Conservation (phyloP, 2,797 vertebrate species). For the Chaetophractus vellerosus region DNA sequence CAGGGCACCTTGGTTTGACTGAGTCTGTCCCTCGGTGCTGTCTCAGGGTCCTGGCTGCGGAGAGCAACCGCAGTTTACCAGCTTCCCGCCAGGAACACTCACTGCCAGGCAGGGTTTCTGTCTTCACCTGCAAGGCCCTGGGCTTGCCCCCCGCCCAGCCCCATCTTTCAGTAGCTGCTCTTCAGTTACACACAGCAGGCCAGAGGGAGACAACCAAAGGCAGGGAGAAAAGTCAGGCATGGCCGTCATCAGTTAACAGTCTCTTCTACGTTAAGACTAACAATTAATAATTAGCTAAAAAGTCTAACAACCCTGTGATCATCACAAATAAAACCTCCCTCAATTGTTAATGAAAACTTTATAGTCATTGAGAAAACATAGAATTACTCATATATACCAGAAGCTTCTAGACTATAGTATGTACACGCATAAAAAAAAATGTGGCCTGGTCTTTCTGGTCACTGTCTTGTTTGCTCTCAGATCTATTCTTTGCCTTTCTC, state of each 20-base stretch:
- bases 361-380: constrained; percentile 8
- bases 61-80: neutral
- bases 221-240: neutral
- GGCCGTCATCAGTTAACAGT: neutral
- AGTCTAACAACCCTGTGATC: neutral
- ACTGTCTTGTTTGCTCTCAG: neutral
- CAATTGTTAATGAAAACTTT: constrained; percentile 5
- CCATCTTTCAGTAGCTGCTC: neutral
- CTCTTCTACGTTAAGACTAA: neutral
- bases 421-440: neutral
- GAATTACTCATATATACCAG: neutral
- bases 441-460: neutral
- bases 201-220: neutral
- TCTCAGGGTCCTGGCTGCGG: neutral
- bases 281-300: constrained; percentile 24
- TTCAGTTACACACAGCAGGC: neutral
- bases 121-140: neutral
- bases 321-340: constrained; percentile 36
- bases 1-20: neutral
- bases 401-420: neutral
- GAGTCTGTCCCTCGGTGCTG: neutral
- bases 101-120: neutral
- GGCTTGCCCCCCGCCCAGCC: neutral
- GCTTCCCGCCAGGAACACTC: neutral
- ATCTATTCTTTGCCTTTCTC: neutral